Percentiles rank a stretch among this genome's conserved stretches.
Conservation (phyloP, 2,113 vertebrate genomes). For the Pelecanoides urinatrix region DNA sequence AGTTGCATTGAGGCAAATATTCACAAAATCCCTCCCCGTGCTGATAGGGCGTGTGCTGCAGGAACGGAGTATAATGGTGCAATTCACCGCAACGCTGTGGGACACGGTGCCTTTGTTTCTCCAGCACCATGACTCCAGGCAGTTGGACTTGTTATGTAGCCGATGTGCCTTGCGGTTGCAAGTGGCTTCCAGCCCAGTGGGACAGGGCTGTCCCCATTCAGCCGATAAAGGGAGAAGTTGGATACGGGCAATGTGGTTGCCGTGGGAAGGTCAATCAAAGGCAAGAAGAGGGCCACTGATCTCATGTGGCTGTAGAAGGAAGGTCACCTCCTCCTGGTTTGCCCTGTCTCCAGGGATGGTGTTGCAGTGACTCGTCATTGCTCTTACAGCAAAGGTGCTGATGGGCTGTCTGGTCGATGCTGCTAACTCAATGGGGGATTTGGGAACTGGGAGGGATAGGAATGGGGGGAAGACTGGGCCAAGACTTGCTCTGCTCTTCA, state of each 20-base stretch:
- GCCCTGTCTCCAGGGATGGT: neutral
- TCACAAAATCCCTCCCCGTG: neutral
- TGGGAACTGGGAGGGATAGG: neutral
- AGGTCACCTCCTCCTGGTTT: neutral
- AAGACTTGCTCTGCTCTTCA: neutral
- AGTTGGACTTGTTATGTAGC: neutral
- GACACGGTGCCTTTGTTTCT: neutral
- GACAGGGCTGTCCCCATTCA: neutral
- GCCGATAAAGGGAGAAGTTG: neutral
- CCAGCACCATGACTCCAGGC: fast-evolving
- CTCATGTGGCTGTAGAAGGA: neutral
- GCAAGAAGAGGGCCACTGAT: neutral
- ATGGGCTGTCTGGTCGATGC: neutral
- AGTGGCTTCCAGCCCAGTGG: neutral
- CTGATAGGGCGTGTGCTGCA: fast-evolving
- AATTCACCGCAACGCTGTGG: fast-evolving
- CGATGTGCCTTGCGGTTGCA: fast-evolving
- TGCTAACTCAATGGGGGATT: neutral
- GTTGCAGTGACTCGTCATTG: neutral
- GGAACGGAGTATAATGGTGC: neutral
- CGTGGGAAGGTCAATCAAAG: neutral
- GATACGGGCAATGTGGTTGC: fast-evolving
- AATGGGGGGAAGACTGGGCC: neutral
- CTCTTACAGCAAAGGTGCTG: neutral
- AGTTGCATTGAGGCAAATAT: fast-evolving